These are phyloP conservation scores for Paguma larvata DNA, from an alignment of 2,797 vertebrate species.

Conservation along the genomic window DNA sequence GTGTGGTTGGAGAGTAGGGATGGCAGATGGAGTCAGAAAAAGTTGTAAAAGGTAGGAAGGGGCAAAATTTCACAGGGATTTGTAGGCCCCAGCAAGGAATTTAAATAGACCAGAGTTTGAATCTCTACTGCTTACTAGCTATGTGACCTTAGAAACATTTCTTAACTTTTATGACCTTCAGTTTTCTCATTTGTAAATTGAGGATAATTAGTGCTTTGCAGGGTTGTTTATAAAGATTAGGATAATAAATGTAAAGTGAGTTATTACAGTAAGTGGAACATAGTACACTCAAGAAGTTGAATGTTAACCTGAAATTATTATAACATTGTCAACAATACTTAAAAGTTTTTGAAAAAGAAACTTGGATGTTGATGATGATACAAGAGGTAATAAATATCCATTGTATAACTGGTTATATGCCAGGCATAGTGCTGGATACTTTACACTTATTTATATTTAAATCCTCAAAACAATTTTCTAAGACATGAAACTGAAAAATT, in stretches of 20 bases:
- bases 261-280: not conserved
- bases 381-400: not conserved
- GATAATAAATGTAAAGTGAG: not conserved
- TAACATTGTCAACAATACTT: not conserved
- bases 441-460: constrained; percentile 51
- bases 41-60: not conserved
- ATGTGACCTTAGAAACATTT: not conserved
- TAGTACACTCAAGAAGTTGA: not conserved
- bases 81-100: not conserved
- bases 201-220: not conserved
- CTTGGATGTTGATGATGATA: not conserved
- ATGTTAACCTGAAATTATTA: not conserved
- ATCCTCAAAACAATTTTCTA: not conserved
- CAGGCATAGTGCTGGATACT: not conserved
- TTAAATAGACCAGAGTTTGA: not conserved
- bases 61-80: not conserved
- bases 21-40: not conserved
- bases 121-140: not conserved
- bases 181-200: constrained; percentile 46
- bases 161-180: not conserved
- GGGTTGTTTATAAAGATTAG: not conserved
- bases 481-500: constrained; percentile 17
- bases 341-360: not conserved
- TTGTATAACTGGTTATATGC: not conserved
- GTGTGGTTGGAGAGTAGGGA: not conserved